Base-by-base conservation (phyloP, 92 coral and sea anemone species). In the Epizoanthus rinbou region DNA sequence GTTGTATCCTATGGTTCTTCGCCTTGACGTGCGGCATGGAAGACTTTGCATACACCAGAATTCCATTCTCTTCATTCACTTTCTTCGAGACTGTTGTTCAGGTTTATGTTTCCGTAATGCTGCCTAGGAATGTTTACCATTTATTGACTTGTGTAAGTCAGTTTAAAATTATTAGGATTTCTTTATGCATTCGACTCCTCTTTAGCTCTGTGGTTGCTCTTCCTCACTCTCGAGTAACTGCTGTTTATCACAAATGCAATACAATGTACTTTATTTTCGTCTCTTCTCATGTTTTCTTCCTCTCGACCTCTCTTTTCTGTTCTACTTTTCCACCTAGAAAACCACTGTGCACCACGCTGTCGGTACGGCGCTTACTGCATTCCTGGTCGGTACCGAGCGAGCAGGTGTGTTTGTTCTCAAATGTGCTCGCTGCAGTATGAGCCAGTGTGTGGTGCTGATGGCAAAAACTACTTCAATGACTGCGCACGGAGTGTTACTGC, bases 401-500 rank as follows among this genome's bases (percentile, higher is more conserved):
- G 62, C 72, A 21, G 53, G 41, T 78, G 82, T 63, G 35, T 19
- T 18, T 78, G 82, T 23, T 78, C 82, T 22, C 62, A 57, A 3
- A 37, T 15, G 24, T 78, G 82, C 28, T 45, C 82, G 21, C 66
- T 78, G 82, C 70, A 22, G 4, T 78, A 78, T 57, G 69, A 78
- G 9, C 94, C 93, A 18, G 91, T 93, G 56, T 93, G 98, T 79
- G 98, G 91, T 39, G 84, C 90, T 76, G 90, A 93, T 69, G 95
- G 90, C 14, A 89, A 71, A 31, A 91, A 81, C 18, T 93, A 93
- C 86, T 82, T 93, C 73, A 93, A 86, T 67, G 89, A 89, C 65
- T 93, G 98, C 68, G 82, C 88, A 37, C 80, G 90, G 91, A 87
- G 87, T 28, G 99, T 86, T 39, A 83, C 91, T 0, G 86, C 98